Evolutionary conservation across 2,113 vertebrate genomes (phyloP).

Genomic region (Xiphias gladius): DNA sequence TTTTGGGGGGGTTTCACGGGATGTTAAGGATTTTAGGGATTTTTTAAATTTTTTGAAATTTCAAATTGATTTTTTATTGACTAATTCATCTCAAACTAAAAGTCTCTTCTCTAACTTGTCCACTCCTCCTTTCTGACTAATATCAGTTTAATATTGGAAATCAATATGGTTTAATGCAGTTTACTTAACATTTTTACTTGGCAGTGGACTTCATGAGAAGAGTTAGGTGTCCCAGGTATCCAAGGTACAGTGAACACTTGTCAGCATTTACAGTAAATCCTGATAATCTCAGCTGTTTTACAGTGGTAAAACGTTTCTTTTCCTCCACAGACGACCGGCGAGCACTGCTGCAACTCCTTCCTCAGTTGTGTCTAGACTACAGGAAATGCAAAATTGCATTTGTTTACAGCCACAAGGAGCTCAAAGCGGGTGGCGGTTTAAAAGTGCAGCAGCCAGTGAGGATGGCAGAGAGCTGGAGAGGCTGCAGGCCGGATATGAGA

Average conservation of each 20-base stretch:
- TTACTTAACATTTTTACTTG: neutral
- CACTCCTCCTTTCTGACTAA: neutral
- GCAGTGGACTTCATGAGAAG: neutral
- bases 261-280: neutral
- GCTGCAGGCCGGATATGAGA: conserved; percentile 45
- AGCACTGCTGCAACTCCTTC: conserved; percentile 16
- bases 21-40: neutral
- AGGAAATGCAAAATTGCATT: conserved; percentile 82
- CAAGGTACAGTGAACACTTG: neutral
- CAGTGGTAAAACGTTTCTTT: neutral
- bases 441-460: conserved; percentile 61
- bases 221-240: neutral
- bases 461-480: conserved; percentile 43
- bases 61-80: neutral
- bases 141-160: neutral
- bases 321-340: conserved; percentile 11
- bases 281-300: neutral
- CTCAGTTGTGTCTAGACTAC: conserved; percentile 81
- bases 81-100: neutral
- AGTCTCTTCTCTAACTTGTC: neutral
- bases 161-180: neutral
- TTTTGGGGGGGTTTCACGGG: too few relatives aligned
- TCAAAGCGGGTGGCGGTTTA: conserved; percentile 65
- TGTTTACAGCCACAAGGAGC: conserved; percentile 78
- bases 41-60: neutral